Evolutionary conservation across 2,888 invertebrate species (phyloP).

Genomic region (Lycophotia porphyrea): DNA sequence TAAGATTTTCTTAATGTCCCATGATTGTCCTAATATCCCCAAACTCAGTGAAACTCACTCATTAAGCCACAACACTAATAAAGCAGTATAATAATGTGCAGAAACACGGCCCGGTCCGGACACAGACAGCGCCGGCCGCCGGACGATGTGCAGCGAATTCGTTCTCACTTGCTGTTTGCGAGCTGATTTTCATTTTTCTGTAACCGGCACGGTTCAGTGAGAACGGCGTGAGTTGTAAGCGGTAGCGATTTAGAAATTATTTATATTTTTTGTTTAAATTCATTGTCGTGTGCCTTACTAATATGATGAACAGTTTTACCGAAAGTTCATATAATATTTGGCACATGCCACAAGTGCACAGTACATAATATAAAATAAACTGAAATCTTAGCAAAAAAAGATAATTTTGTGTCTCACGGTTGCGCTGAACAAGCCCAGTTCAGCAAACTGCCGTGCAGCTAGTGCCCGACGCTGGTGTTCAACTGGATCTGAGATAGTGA

Average conservation of each 20-base stretch:
- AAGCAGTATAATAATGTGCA: slow-evolving; percentile 12
- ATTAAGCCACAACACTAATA: slow-evolving; percentile 10
- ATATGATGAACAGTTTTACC: neutral
- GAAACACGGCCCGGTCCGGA: slow-evolving; percentile 23
- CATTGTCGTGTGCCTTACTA: neutral
- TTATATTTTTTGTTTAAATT: no score
- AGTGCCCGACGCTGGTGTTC: neutral
- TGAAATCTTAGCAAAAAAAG: neutral
- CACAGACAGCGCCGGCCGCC: neutral
- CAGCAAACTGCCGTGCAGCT: neutral
- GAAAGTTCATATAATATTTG: neutral
- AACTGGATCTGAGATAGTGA: neutral
- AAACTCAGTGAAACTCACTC: neutral
- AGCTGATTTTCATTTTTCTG: slow-evolving; percentile 65
- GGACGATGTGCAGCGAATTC: slow-evolving; percentile 59
- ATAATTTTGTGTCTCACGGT: neutral
- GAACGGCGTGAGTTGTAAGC: neutral
- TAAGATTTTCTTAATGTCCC: neutral
- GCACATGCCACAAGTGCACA: neutral
- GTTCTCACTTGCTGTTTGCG: slow-evolving; percentile 63
- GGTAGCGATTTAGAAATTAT: slow-evolving; percentile 6
- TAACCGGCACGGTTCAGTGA: slow-evolving; percentile 34
- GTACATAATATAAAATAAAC: neutral
- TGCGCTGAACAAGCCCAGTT: neutral
- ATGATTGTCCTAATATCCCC: neutral